Evolutionary conservation across 2,113 vertebrate genomes (phyloP).

Genomic region (Erythrolamprus reginae): DNA sequence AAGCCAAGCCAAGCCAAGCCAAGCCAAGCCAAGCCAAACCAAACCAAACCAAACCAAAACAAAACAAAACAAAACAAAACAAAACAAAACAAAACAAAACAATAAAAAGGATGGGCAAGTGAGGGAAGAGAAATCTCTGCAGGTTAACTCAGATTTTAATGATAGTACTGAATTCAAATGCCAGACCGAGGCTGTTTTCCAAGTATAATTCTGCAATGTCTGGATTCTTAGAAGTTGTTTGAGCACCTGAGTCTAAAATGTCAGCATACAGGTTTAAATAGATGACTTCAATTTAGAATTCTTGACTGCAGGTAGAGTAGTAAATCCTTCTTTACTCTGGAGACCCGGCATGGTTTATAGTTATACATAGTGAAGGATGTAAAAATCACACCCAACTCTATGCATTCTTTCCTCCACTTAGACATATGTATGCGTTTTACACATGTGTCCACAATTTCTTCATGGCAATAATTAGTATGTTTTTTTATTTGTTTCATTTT

Average conservation of each 20-base stretch:
- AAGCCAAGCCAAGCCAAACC: too few species aligned
- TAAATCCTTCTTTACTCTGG: background rate
- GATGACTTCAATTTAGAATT: slow-evolving; percentile 12
- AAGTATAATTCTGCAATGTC: background rate
- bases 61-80: too few species aligned
- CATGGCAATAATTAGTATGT: background rate
- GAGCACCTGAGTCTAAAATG: background rate
- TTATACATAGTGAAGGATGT: background rate
- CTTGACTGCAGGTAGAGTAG: background rate
- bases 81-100: too few species aligned
- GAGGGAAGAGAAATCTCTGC: background rate
- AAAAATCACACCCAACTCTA: background rate
- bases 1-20: too few species aligned
- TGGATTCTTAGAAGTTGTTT: slow-evolving; percentile 17
- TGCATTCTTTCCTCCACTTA: background rate
- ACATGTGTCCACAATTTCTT: background rate
- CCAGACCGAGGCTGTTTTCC: background rate
- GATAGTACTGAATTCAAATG: slow-evolving; percentile 10
- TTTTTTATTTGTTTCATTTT: background rate
- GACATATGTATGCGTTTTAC: background rate
- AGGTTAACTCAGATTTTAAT: slow-evolving; percentile 10
- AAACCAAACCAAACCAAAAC: too few species aligned
- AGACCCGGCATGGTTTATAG: background rate
- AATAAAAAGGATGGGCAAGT: background rate
- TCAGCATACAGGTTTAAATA: background rate